These are phyloP conservation scores for Beaufortia kweichowensis DNA, from an alignment of 2,113 vertebrate genomes.

Conservation along the genomic window DNA sequence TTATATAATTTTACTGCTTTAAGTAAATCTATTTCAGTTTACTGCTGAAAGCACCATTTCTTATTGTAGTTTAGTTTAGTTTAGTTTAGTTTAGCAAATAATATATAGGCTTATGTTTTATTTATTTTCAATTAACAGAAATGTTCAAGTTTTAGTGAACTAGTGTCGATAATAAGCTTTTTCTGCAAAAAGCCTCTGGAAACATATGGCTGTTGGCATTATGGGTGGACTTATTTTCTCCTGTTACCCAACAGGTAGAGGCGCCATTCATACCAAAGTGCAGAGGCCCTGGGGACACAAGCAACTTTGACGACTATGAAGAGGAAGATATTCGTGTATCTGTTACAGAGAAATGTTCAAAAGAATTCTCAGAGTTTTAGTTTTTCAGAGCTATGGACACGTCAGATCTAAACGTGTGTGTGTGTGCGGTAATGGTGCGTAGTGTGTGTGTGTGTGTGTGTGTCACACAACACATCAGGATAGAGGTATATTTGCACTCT, in stretches of 20 bases:
- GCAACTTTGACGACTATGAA: constrained; percentile 99
- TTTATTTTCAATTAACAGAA: too few relatives aligned
- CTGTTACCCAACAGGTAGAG: constrained; percentile 81
- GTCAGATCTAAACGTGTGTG: constrained; percentile 75
- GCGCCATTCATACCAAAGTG: constrained; percentile 99
- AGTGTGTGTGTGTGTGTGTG: constrained; percentile 36
- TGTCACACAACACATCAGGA: constrained; percentile 54
- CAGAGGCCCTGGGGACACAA: constrained; percentile 97
- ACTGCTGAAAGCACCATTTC: too few relatives aligned
- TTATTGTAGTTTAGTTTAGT: too few relatives aligned
- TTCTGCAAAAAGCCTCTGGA: too few relatives aligned
- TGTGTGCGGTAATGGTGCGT: constrained; percentile 22
- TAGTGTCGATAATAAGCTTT: too few relatives aligned
- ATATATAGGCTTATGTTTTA: too few relatives aligned
- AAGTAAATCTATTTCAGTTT: too few relatives aligned
- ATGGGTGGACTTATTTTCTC: too few relatives aligned
- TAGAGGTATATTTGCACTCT: constrained; percentile 91
- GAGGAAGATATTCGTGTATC: constrained; percentile 98
- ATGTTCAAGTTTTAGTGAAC: too few relatives aligned
- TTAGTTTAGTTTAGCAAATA: too few relatives aligned
- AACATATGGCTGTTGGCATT: too few relatives aligned
- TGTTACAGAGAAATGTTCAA: constrained; percentile 96
- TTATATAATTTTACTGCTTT: too few relatives aligned
- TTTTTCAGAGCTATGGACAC: constrained; percentile 71
- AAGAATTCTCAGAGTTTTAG: constrained; percentile 99